Evolutionary conservation across 2,113 vertebrate species (phyloP), one percentile per base, ranked within the genome.

Genomic region (Pholis gunnellus): DNA sequence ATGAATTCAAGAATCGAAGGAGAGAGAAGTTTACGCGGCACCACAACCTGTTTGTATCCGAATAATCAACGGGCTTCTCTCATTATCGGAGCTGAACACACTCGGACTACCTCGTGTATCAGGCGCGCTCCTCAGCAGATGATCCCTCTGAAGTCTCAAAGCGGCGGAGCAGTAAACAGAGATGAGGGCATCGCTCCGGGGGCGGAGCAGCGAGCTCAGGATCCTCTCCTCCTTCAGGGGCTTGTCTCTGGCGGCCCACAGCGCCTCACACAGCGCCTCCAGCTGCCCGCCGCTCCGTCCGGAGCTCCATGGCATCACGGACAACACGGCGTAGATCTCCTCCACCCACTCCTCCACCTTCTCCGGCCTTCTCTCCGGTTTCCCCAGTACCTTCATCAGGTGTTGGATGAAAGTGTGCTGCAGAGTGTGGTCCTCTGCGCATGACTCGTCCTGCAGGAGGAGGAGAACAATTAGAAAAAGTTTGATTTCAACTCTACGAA

Each of bases 141-240:
- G 94, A 81, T 97, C 96, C 87, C 94, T 94, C 79, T 89, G 93
- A 59, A 95, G 96, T 76, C 96, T 96, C 86, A 94, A 87, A 5
- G 96, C 92, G 9, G 94, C 93, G 56, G 89, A 93, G 86, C 97
- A 94, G 40, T 97, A 99, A 0, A 93, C 78, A 3, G 78, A 92
- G 36, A 98, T 85, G 0, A 98, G 87, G 6, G 88, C 79, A 6
- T 91, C 88, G 17, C 91, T 94, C 0, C 79, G 88, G 42, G 96
- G 97, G 67, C 96, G 95, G 5, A 98, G 89, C 89, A 99, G 81
- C 65, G 95, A 96, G 91, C 95, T 86, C 36, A 99, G 95, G 11
- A 99, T 77, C 67, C 79, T 95, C 89, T 97, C 97, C 86, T 99
- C 98, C 13, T 11, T 93, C 57, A 98, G 92, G 0, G 90, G 94